phyloP scores from a whole-genome alignment of 2,113 vertebrate species.

The Recurvirostra avosetta region DNA sequence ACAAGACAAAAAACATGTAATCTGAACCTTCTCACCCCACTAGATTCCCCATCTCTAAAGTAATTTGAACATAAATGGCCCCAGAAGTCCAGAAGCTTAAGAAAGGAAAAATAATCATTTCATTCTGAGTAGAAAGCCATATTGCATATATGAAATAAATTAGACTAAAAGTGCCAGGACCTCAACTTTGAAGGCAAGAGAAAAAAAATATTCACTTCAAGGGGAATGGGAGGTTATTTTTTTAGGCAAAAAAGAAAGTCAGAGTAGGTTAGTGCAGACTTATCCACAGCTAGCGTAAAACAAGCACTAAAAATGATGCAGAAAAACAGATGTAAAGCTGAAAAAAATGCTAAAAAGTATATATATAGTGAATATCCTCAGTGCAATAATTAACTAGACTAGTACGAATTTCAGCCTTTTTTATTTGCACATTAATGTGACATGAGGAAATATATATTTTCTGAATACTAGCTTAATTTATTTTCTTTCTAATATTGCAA shows the following conservation, averaged over 20 bases:
- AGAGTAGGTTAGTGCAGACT: not conserved
- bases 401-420: not conserved
- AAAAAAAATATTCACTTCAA: not conserved
- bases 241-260: not conserved
- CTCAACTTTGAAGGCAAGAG: not conserved
- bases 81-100: not conserved
- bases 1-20: conserved; percentile 6
- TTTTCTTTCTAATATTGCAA: not conserved
- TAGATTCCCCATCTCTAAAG: not conserved
- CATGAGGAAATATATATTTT: not conserved
- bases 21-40: not conserved
- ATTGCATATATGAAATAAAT: not conserved
- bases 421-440: not conserved
- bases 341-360: not conserved
- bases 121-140: not conserved
- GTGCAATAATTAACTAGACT: not conserved
- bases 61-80: not conserved
- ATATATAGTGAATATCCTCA: not conserved
- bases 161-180: not conserved
- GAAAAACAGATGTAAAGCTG: not conserved
- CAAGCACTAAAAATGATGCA: not conserved
- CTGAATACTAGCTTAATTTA: not conserved
- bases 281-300: not conserved
- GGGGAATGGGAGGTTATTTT: not conserved
- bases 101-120: not conserved